phyloP scores from a whole-genome alignment of 2,797 vertebrate species.

The Gymnodraco acuticeps region DNA sequence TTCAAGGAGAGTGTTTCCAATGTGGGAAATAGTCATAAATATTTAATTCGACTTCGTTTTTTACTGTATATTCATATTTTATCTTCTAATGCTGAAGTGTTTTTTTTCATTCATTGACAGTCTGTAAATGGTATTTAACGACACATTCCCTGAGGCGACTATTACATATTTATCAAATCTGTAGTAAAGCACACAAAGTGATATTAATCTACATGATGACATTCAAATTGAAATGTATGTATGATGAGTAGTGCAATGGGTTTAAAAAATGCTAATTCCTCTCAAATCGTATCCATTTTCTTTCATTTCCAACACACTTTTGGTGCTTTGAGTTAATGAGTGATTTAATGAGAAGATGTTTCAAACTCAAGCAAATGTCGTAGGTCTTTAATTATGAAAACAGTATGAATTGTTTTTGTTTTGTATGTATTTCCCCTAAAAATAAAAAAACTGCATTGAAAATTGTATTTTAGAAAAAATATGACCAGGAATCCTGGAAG shows the following conservation, averaged over 20 bases:
- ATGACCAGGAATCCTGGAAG: no score
- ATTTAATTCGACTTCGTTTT: constrained; percentile 8
- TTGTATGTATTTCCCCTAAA: background rate
- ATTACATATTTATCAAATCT: background rate
- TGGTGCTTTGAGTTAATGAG: background rate
- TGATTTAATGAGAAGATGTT: background rate
- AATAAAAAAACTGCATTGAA: no score
- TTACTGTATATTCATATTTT: background rate
- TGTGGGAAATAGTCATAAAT: constrained; percentile 29
- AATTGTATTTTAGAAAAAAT: no score
- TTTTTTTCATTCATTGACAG: background rate
- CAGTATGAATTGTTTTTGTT: background rate
- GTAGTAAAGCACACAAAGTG: background rate
- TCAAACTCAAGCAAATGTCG: background rate
- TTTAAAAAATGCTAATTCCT: background rate
- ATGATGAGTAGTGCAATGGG: background rate
- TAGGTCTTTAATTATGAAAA: background rate
- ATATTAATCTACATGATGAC: constrained; percentile 1
- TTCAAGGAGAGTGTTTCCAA: constrained; percentile 44
- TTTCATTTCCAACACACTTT: background rate
- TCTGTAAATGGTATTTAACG: no score
- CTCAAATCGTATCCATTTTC: background rate
- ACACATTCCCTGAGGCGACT: background rate
- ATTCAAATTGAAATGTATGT: background rate
- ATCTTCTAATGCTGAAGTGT: background rate